A percentile compares a stretch with the other conserved stretches of the same genome.
These are phyloP conservation scores for Hormaphis cornu DNA, from an alignment of 1,140 invertebrate species.

Conservation along the genomic window DNA sequence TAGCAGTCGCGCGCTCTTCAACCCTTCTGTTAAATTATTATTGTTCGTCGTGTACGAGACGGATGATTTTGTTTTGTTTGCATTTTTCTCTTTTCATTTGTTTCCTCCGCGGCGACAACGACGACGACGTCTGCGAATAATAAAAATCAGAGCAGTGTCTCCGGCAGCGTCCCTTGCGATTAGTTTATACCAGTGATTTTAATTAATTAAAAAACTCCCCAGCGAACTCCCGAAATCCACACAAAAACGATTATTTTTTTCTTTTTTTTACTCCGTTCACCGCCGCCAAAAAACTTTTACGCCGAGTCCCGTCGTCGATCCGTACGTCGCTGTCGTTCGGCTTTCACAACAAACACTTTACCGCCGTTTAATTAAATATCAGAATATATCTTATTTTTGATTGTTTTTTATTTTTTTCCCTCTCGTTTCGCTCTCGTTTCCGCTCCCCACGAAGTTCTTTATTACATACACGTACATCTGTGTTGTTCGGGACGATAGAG, in stretches of 20 bases:
- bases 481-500: too few species aligned
- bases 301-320: too few species aligned
- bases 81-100: neutral
- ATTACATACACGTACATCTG: too few species aligned
- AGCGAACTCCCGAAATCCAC: neutral
- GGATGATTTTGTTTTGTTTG: conserved; percentile 3
- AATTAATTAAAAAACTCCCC: conserved; percentile 29
- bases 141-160: conserved; percentile 20
- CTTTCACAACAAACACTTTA: conserved; percentile 29
- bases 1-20: too few species aligned
- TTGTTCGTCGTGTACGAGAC: conserved; percentile 12
- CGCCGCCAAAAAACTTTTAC: conserved; percentile 6
- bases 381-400: neutral
- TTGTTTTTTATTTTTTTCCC: neutral
- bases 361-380: conserved; percentile 30
- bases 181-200: conserved; percentile 20
- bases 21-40: conserved; percentile 28
- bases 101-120: neutral
- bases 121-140: neutral
- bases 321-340: neutral
- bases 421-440: neutral
- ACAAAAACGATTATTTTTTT: conserved; percentile 29
- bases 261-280: neutral
- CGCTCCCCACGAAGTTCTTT: neutral
- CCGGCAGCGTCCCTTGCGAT: conserved; percentile 5